phyloP scores from a whole-genome alignment of 2,888 invertebrate genomes.

The Griposia aprilina region DNA sequence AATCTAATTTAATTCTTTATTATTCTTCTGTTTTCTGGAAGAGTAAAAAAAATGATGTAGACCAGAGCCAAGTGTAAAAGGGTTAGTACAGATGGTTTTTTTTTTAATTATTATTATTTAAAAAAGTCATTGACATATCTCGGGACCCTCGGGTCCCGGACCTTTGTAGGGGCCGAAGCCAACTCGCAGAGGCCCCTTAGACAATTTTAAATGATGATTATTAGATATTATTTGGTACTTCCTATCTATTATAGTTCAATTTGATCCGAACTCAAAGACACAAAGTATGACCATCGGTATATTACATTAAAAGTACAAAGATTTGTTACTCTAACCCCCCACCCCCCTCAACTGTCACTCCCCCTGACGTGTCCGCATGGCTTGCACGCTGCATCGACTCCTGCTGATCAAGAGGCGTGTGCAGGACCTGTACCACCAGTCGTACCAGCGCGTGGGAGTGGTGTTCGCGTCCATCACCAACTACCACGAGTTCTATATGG shows the following conservation, averaged over 20 bases:
- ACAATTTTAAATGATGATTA: no score
- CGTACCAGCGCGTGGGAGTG: conserved; percentile 97
- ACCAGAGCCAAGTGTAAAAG: background rate
- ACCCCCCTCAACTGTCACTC: conserved; percentile 43
- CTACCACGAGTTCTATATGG: conserved; percentile 98
- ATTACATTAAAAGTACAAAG: background rate
- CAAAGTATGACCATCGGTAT: background rate
- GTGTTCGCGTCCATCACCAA: conserved; percentile 98
- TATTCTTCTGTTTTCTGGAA: background rate
- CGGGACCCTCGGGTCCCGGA: no score
- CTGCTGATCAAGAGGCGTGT: conserved; percentile 70
- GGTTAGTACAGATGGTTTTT: background rate
- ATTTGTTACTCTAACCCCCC: background rate
- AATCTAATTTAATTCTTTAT: background rate
- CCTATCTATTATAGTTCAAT: background rate
- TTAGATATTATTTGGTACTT: background rate
- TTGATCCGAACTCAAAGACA: background rate
- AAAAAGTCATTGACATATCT: no score
- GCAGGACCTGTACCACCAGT: conserved; percentile 97
- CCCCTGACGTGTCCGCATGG: conserved; percentile 47
- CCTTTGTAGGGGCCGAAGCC: no score
- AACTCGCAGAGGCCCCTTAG: no score
- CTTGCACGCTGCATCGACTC: conserved; percentile 41
- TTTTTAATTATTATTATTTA: background rate
- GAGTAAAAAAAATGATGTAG: background rate